Evolutionary conservation across 2,797 vertebrate genomes (phyloP), one percentile per base, ranked within the genome.

Genomic region (Adrianichthys oophorus): DNA sequence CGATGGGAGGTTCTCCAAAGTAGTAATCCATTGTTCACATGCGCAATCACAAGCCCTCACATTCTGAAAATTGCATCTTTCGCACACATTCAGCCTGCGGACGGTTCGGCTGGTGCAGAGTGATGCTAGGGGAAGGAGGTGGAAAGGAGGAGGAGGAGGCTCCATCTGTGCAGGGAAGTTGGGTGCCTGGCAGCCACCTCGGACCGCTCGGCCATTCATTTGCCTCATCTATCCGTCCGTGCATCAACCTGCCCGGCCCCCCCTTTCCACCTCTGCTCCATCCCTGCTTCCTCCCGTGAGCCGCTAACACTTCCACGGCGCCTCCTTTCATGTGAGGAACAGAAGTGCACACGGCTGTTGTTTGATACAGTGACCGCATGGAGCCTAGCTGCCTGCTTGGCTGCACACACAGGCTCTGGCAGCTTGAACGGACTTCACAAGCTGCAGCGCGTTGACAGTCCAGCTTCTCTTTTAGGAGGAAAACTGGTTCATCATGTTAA

Each of bases 101-200:
- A 59, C 56, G 64, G 56, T 47, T 75, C 74, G 75, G 78, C 74
- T 59, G 45, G 71, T 59, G 56, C 55, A 51, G 50, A 49, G 26
- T 56, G 62, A 62, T 24, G 74, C 49, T 68, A 60, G 65, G 73
- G 79, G 62, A 58, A 62, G 58, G 56, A 71, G 61, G 63, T 49
- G 68, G 80, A 70, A 77, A 29, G 26, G 26, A 29, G 77, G 85
- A 88, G 82, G 74, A 76, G 74, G 87, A 83, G 72, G 29, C 82
- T 90, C 92, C 92, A 94, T 94, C 92, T 94, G 93, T 91, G 87
- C 85, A 84, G 88, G 82, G 85, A 91, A 87, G 85, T 84, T 74
- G 79, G 76, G 65, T 79, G 76, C 79, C 85, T 91, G 91, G 89
- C 92, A 93, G 74, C 63, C 74, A 82, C 70, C 70, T 73, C 70